Percentiles rank a stretch among this genome's conserved stretches.
These are phyloP conservation scores for Epizoanthus scotinus DNA, from an alignment of 92 coral and sea anemone genomes.

Conservation along the genomic window DNA sequence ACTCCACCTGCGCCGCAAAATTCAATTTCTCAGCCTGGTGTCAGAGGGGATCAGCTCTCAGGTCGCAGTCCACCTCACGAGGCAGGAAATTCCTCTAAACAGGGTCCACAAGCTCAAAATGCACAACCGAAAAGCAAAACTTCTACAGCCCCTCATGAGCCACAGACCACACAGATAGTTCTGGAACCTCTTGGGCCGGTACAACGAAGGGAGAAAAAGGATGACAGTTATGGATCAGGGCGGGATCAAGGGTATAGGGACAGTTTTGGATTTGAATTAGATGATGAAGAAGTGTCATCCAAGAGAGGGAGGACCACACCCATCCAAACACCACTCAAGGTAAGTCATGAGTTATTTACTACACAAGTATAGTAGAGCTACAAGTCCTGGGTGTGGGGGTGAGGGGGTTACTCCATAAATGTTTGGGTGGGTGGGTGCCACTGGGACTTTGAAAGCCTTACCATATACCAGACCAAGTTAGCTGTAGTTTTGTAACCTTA, in stretches of 20 bases:
- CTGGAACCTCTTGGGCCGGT: constrained; percentile 16
- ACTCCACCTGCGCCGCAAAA: constrained; percentile 49
- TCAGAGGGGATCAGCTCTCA: constrained; percentile 13
- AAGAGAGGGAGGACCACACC: neutral
- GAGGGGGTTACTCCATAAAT: no score
- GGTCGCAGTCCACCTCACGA: neutral
- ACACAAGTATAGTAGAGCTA: neutral
- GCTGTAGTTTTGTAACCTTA: no score
- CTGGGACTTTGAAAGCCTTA: no score
- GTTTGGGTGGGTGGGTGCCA: no score
- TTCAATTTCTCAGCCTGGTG: constrained; percentile 17
- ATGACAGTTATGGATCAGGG: constrained; percentile 33
- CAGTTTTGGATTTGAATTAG: constrained; percentile 36
- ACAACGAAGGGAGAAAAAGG: constrained; percentile 24
- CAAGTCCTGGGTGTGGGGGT: no score
- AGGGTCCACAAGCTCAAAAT: neutral
- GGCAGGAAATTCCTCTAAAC: neutral
- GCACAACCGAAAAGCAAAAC: constrained; percentile 1
- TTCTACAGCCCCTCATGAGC: constrained; percentile 2
- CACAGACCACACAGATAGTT: constrained; percentile 8
- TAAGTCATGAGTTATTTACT: neutral
- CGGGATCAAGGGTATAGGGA: constrained; percentile 36
- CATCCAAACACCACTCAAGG: neutral
- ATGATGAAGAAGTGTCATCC: constrained; percentile 15
- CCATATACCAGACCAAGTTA: no score